Evolutionary conservation across 2,888 invertebrate genomes (phyloP).

Genomic region (Phorcus lineatus): DNA sequence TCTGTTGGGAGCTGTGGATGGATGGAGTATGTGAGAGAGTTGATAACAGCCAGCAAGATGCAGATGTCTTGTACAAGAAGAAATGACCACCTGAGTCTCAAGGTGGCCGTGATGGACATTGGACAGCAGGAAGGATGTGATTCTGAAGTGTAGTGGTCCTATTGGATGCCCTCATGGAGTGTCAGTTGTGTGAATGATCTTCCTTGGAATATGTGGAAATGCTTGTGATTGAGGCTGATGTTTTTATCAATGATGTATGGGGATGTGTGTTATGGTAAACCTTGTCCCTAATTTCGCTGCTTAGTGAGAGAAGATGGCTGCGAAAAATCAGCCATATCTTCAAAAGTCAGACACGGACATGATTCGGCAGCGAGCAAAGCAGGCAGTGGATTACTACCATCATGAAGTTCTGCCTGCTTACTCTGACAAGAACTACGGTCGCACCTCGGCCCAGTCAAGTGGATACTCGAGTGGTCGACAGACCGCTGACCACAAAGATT

Average conservation of each 20-base stretch:
- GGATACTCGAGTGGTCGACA: background rate
- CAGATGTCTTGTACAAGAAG: too few relatives aligned
- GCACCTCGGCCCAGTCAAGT: background rate
- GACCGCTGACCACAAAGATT: slow-evolving; percentile 26
- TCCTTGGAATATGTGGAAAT: too few relatives aligned
- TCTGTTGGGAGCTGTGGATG: too few relatives aligned
- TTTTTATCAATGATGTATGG: background rate
- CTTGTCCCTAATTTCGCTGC: background rate
- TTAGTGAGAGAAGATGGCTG: slow-evolving; percentile 9
- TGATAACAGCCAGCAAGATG: too few relatives aligned
- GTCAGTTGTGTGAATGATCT: too few relatives aligned
- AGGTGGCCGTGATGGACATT: too few relatives aligned
- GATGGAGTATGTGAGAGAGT: too few relatives aligned
- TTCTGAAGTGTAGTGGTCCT: too few relatives aligned
- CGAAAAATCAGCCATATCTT: slow-evolving; percentile 41
- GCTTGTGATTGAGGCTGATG: too few relatives aligned
- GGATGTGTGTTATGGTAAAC: background rate
- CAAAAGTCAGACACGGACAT: slow-evolving; percentile 58
- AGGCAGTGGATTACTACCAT: slow-evolving; percentile 67
- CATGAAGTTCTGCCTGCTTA: slow-evolving; percentile 47
- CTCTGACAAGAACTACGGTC: slow-evolving; percentile 32
- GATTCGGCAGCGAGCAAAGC: slow-evolving; percentile 60
- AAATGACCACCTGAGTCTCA: too few relatives aligned
- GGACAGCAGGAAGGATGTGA: too few relatives aligned
- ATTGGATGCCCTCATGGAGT: too few relatives aligned